phyloP scores from a whole-genome alignment of 2,797 vertebrate species.

The Megaceryle alcyon region DNA sequence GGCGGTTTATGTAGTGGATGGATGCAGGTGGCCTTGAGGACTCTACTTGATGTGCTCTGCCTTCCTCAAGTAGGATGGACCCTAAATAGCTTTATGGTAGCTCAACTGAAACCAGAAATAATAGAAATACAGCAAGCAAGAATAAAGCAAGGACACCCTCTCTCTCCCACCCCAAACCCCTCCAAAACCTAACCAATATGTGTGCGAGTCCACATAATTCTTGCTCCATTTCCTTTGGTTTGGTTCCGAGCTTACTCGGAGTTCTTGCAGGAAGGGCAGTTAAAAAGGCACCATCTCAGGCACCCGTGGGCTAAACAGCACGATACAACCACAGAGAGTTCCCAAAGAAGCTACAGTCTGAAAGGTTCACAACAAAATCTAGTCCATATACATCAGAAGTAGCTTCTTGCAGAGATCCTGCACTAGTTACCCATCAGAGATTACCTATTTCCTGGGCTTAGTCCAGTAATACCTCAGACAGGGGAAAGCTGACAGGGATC shows the following conservation, averaged over 20 bases:
- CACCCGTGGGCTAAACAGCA: neutral
- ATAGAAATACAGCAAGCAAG: neutral
- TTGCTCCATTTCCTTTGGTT: neutral
- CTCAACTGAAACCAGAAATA: neutral
- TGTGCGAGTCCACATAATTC: neutral
- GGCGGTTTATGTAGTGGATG: neutral
- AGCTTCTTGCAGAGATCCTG: neutral
- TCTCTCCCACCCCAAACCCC: neutral
- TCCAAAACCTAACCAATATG: neutral
- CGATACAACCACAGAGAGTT: fast-evolving
- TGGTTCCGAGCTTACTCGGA: neutral
- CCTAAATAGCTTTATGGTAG: neutral
- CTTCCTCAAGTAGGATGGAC: neutral
- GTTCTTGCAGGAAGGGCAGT: neutral
- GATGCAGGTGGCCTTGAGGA: neutral
- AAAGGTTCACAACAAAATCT: neutral
- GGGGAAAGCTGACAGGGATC: neutral
- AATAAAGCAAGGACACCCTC: neutral
- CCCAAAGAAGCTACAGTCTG: neutral
- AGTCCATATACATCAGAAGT: neutral
- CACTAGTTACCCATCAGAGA: neutral
- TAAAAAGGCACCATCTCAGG: neutral
- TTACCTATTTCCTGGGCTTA: neutral
- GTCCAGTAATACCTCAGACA: neutral
- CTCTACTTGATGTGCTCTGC: neutral